A percentile compares a stretch with the other conserved stretches of the same genome.
These are phyloP conservation scores for Corvus cornix DNA, from an alignment of 2,113 vertebrate species.

Conservation along the genomic window DNA sequence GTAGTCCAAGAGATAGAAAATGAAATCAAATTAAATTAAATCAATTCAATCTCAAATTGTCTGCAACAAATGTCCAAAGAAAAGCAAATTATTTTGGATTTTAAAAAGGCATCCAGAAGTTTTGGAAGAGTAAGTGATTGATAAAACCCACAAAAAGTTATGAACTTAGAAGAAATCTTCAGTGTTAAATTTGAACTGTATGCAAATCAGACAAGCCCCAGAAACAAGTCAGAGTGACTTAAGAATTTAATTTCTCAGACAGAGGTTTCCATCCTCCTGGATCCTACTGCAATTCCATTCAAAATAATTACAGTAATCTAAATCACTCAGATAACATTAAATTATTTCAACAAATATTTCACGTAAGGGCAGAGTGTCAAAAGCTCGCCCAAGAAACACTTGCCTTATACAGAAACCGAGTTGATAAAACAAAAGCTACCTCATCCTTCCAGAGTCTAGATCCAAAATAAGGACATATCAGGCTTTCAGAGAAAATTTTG, in stretches of 20 bases:
- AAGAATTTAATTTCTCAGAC: not conserved
- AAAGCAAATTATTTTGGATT: not conserved
- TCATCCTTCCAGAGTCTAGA: not conserved
- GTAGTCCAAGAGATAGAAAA: not conserved
- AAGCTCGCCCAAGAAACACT: not conserved
- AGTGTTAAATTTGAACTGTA: not conserved
- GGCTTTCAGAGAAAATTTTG: not conserved
- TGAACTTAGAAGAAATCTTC: not conserved
- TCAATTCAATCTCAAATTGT: not conserved
- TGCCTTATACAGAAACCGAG: not conserved
- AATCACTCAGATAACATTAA: not conserved
- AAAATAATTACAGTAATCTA: not conserved
- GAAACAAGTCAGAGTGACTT: not conserved
- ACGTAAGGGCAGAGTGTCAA: accelerated
- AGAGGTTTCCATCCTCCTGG: not conserved
- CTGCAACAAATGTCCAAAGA: not conserved
- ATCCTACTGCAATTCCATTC: not conserved
- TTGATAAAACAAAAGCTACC: not conserved
- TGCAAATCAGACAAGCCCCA: not conserved
- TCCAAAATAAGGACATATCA: not conserved
- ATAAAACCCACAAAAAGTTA: not conserved
- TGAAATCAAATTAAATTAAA: not conserved
- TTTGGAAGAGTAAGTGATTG: not conserved
- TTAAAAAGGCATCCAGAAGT: not conserved
- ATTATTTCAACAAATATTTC: not conserved